Base-by-base conservation (phyloP, 2,888 invertebrate species). In the Calliopum simillimum region DNA sequence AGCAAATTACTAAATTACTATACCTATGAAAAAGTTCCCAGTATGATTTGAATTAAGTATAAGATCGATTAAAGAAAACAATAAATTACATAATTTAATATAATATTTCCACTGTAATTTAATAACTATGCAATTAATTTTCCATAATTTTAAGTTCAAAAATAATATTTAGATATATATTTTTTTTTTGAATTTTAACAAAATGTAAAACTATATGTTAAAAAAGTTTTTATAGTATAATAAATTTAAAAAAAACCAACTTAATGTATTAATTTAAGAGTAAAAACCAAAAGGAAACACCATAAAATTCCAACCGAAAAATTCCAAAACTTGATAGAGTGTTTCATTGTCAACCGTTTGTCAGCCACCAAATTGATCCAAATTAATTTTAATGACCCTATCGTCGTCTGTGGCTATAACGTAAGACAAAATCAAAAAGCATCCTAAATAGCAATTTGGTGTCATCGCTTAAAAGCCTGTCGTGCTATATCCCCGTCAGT, bases 401-500 rank as follows among this genome's bases (percentile, higher is more conserved):
- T 69, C 77, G 71, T n/a, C 76, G 77, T 73, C 79, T 67, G 64
- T 65, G 58, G 63, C 41, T 73, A 74, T 72, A 49, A 72, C 68
- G 61, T 71, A 67, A 63, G 59, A 64, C 69, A 65, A 72, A 69
- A 76, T 71, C 73, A 79, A 77, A 77, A 77, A 74, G 71, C 67
- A 77, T 79, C 79, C 83, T 82, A 84, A 84, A 84, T 84, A 85
- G 84, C 85, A 81, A 84, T 85, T 84, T 81, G 84, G 83, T 84
- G 84, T 84, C 84, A 81, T 82, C 82, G 80, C 81, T 82, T 85
- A 85, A 84, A 84, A 84, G 84, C 84, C 84, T 84, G 83, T 81
- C 81, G n/a, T n/a, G 81, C 75, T 78, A 72, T 67, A 72, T 73
- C 73, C 71, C 51, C 66, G 56, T 46, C 47, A 49, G 61, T 71